These are phyloP conservation scores for Drosophila mayaguana DNA, from an alignment of 2,888 invertebrate species.

Conservation along the genomic window DNA sequence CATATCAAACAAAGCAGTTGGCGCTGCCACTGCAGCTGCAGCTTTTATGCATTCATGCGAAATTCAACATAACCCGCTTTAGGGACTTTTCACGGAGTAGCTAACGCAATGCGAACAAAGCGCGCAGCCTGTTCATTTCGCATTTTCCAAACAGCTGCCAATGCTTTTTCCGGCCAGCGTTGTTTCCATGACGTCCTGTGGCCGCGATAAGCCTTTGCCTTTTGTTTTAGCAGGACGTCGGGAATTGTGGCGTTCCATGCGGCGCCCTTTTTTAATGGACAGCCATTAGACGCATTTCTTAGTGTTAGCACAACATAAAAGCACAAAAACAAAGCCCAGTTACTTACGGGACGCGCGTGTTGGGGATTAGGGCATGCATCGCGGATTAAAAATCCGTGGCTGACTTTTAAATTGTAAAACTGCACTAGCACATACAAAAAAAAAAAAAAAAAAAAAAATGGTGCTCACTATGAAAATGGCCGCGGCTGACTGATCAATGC, in stretches of 20 bases:
- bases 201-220: slow-evolving; percentile 50
- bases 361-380: slow-evolving; percentile 12
- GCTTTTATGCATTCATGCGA: background rate
- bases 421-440: slow-evolving; percentile 4
- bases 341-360: slow-evolving; percentile 25
- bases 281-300: slow-evolving; percentile 28
- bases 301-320: slow-evolving; percentile 33
- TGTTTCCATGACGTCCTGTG: slow-evolving; percentile 38
- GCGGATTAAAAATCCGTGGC: slow-evolving; percentile 6
- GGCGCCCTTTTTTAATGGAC: slow-evolving; percentile 34
- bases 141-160: slow-evolving; percentile 55
- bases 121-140: slow-evolving; percentile 59
- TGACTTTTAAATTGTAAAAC: slow-evolving; percentile 14
- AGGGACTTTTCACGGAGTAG: background rate
- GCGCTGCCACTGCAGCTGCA: background rate
- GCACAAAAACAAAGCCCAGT: slow-evolving; percentile 15
- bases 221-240: slow-evolving; percentile 52
- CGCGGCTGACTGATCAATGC: slow-evolving; percentile 2
- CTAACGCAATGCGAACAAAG: slow-evolving; percentile 11
- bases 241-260: slow-evolving; percentile 15
- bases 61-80: slow-evolving; percentile 1
- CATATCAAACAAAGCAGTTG: background rate
- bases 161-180: slow-evolving; percentile 17
- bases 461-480: slow-evolving; percentile 4
- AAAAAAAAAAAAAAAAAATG: slow-evolving; percentile 6